Conservation (phyloP, 2,113 vertebrate species). For the Neodon shergylaensis region DNA sequence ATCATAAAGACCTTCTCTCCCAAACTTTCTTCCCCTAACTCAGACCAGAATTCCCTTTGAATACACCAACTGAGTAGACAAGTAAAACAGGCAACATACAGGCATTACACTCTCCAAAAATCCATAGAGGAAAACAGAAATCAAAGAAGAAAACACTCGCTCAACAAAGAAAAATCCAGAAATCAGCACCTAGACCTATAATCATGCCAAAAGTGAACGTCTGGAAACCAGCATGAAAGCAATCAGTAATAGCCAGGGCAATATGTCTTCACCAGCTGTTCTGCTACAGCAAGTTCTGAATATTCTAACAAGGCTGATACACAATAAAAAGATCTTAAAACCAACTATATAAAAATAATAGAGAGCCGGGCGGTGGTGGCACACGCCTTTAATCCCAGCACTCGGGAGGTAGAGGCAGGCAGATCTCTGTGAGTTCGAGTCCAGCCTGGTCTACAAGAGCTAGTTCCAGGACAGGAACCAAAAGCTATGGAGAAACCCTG, state of each 20-base stretch:
- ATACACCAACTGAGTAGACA: neutral
- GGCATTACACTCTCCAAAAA: neutral
- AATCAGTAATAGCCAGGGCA: neutral
- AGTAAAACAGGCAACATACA: neutral
- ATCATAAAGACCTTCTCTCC: neutral
- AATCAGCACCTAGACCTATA: neutral
- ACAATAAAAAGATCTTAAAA: neutral
- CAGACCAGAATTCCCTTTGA: neutral
- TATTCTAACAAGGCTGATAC: neutral
- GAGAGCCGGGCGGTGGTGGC: too few species aligned
- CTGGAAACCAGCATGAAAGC: neutral
- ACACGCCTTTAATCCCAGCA: too few species aligned
- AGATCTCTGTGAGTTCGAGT: too few species aligned
- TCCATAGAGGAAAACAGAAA: neutral
- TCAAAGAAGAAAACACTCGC: neutral
- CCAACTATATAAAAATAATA: neutral
- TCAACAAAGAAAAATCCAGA: neutral
- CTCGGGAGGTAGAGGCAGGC: too few species aligned
- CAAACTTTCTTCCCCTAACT: neutral
- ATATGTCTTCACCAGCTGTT: neutral
- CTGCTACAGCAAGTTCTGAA: neutral
- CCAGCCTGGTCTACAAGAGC: too few species aligned
- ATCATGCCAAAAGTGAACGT: neutral
- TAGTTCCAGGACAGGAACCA: too few species aligned
- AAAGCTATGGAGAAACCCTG: too few species aligned